These are phyloP conservation scores for Rhynchonycteris naso DNA, from an alignment of 2,797 vertebrate species.

Conservation along the genomic window DNA sequence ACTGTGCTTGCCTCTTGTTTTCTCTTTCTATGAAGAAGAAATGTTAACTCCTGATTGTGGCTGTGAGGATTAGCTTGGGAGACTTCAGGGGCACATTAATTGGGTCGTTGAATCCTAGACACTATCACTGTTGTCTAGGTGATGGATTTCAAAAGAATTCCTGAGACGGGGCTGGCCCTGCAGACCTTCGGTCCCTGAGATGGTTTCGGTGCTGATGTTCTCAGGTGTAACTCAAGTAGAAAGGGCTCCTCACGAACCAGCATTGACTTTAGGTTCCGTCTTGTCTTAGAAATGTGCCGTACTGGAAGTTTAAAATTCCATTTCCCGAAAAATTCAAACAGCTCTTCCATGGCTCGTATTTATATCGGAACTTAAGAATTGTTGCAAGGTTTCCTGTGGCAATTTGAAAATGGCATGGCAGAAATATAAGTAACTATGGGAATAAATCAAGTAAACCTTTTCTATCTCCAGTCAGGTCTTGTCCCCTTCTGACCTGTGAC, in stretches of 20 bases:
- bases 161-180: constrained; percentile 52
- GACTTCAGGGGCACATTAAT: constrained; percentile 81
- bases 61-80: constrained; percentile 81
- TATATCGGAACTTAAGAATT: neutral
- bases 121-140: constrained; percentile 84
- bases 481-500: neutral
- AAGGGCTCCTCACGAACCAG: neutral
- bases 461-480: neutral
- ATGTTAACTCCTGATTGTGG: constrained; percentile 83
- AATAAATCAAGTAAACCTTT: constrained; percentile 17
- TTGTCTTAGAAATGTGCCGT: neutral
- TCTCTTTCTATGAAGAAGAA: constrained; percentile 78
- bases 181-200: constrained; percentile 73
- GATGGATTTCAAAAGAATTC: constrained; percentile 80
- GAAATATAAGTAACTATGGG: constrained; percentile 23
- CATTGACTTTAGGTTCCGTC: neutral
- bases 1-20: constrained; percentile 74
- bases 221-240: constrained; percentile 56
- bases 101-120: constrained; percentile 86
- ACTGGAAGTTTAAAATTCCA: neutral
- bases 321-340: neutral
- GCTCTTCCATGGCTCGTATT: constrained; percentile 1
- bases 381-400: neutral
- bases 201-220: constrained; percentile 58
- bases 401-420: neutral